phyloP scores from a whole-genome alignment of 2,113 vertebrate genomes.

The Neolamprologus ventralis region DNA sequence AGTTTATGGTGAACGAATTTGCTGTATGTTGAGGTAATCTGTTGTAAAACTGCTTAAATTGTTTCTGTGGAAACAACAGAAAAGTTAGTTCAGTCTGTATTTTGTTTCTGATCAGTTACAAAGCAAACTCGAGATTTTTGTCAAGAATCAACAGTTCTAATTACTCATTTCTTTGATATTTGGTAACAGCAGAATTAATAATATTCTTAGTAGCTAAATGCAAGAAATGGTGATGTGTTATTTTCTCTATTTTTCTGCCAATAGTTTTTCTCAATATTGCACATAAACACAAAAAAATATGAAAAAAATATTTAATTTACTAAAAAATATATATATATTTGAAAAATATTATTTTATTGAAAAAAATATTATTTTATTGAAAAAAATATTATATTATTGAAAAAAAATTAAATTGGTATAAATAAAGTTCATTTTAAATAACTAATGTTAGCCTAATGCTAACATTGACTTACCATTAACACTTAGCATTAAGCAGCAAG shows the following conservation, averaged over 20 bases:
- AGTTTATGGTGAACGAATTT: not conserved
- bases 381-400: not conserved
- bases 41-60: not conserved
- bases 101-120: not conserved
- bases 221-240: not conserved
- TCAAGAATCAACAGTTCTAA: not conserved
- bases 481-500: not conserved
- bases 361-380: not conserved
- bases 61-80: not conserved
- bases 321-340: not conserved
- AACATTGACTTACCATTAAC: not conserved
- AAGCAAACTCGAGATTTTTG: not conserved
- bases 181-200: rapidly evolving
- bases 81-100: not conserved
- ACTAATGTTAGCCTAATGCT: rapidly evolving
- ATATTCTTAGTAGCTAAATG: not conserved
- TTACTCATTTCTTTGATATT: not conserved
- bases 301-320: rapidly evolving
- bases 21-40: not conserved
- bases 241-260: rapidly evolving
- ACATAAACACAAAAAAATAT: not conserved
- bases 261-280: rapidly evolving
- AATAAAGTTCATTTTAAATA: not conserved
- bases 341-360: not conserved
- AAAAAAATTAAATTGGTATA: rapidly evolving